Percentiles rank a stretch among this genome's conserved stretches.
Evolutionary conservation across 2,888 invertebrate species (phyloP).

Genomic region (Tetragonula carbonaria): DNA sequence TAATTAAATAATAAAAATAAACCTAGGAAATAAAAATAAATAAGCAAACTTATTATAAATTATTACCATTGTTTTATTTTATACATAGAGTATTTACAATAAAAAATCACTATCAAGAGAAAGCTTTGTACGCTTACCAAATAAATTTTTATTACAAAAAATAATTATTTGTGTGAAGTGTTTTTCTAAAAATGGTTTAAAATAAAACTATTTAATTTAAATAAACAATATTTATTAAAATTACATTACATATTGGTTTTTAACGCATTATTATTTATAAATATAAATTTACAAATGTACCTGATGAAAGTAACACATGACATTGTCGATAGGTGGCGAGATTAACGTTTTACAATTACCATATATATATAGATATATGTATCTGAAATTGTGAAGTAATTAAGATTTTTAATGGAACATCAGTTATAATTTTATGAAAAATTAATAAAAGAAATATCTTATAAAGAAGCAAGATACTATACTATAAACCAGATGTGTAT

Average conservation of each 20-base stretch:
- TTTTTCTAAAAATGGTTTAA: background rate
- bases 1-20: slow-evolving; percentile 1
- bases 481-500: background rate
- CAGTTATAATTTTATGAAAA: background rate
- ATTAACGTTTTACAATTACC: background rate
- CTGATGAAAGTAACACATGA: background rate
- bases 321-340: slow-evolving; percentile 8
- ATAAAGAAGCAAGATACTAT: background rate
- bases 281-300: background rate
- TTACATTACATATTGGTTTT: background rate
- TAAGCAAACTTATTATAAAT: slow-evolving; percentile 41
- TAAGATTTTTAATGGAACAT: background rate
- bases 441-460: background rate
- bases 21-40: slow-evolving; percentile 6
- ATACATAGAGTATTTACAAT: slow-evolving; percentile 65
- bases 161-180: background rate
- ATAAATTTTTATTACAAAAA: slow-evolving; percentile 45
- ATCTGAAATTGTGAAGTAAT: slow-evolving; percentile 4
- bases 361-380: background rate
- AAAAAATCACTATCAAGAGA: slow-evolving; percentile 54
- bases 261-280: background rate
- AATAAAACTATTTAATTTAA: background rate
- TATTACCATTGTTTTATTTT: slow-evolving; percentile 62
- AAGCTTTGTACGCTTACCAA: slow-evolving; percentile 50
- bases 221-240: background rate